Evolutionary conservation across 53 echinoderm and acorn worm species (phyloP), one percentile per base, ranked within the genome.

Genomic region (Apostichopus leukothele): DNA sequence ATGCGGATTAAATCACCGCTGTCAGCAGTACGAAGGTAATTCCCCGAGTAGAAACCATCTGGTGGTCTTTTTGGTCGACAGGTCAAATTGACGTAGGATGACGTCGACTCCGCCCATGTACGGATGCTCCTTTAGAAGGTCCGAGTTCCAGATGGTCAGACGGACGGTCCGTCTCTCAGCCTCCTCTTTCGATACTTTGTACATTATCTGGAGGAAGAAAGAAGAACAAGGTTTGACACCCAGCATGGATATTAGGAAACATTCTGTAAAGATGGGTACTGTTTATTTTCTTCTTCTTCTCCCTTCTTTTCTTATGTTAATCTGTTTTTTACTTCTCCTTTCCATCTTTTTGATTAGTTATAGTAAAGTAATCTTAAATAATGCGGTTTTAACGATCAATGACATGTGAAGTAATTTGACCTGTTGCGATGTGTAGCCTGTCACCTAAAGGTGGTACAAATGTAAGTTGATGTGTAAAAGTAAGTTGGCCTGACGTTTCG

Each of bases 111-210:
- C 96, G 50, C 99, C 99, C 83, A 99, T 90, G 89, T 94, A 99
- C 86, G 91, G 90, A 66, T 99, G 92, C 63, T 99, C 99, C 60
- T 99, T 99, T 21, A 99, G 89, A 25, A 94, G 91, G 50, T 99
- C 99, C 0, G 94, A 96, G 90, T 99, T 94, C 99, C 99, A 99
- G 16, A 96, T 92, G 1, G 96, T 99, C 18, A 99, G 90, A 8
- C 90, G 96, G 22, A 99, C 90, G 6, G 90, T 92, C 18, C 99
- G 86, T n/a, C 91, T 90, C 54, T 84, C 76, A 13, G 96, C 94
- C 8, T 96, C 96, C 1, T 91, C 73, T 73, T 60, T 87, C 0
- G 94, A 86, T 16, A 93, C 79, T 67, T 93, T 96, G 79, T 94
- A 93, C 19, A 96, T 93, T 12, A 99, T 86, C 96, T 96, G 76